These are phyloP conservation scores for Sinelater perroti DNA, from an alignment of 2,888 invertebrate genomes.

Conservation along the genomic window DNA sequence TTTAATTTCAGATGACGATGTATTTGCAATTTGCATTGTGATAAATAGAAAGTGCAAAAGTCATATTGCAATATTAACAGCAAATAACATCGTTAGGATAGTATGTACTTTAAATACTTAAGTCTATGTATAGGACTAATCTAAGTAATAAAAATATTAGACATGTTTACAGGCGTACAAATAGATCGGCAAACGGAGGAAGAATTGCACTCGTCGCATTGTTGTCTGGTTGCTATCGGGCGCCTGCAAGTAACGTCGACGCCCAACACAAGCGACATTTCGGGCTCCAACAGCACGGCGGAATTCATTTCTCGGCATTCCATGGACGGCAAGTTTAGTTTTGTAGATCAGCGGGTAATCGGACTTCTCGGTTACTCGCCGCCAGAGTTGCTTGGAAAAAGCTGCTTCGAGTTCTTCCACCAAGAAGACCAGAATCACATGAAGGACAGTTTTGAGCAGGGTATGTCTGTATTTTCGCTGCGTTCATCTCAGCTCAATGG, in stretches of 20 bases:
- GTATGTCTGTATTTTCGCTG: constrained; percentile 60
- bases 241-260: constrained; percentile 96
- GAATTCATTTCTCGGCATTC: constrained; percentile 98
- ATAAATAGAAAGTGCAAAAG: no score
- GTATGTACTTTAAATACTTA: no score
- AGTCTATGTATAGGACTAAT: constrained; percentile 20
- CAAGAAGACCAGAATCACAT: constrained; percentile 96
- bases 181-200: constrained; percentile 79
- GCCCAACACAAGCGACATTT: constrained; percentile 89
- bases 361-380: constrained; percentile 92
- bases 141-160: constrained; percentile 63
- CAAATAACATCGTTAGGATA: no score
- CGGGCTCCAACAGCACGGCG: constrained; percentile 82
- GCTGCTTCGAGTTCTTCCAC: constrained; percentile 97
- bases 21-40: no score
- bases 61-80: no score
- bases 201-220: constrained; percentile 85
- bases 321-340: constrained; percentile 97
- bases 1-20: no score
- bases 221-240: constrained; percentile 98
- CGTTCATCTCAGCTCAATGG: not conserved
- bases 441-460: constrained; percentile 98
- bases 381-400: constrained; percentile 92
- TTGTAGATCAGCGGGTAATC: constrained; percentile 96
- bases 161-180: constrained; percentile 85